A percentile compares a stretch with the other conserved stretches of the same genome.
These are phyloP conservation scores for Mastomys natalensis DNA, from an alignment of 2,113 vertebrate genomes.

Conservation along the genomic window DNA sequence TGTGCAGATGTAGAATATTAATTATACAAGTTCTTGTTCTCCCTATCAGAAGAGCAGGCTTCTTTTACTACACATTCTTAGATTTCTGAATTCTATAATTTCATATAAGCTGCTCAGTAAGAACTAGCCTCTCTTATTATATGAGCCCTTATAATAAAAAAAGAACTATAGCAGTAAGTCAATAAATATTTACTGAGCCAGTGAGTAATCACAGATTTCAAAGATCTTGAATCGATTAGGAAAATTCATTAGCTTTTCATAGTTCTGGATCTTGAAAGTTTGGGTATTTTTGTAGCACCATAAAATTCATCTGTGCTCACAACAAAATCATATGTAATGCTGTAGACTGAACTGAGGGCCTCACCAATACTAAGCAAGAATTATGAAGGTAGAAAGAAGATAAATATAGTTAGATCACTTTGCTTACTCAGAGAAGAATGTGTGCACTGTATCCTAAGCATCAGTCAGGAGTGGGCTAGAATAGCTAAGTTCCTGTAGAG, in stretches of 20 bases:
- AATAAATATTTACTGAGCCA: constrained; percentile 17
- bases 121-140: not conserved
- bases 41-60: not conserved
- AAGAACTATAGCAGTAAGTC: not conserved
- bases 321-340: not conserved
- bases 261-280: not conserved
- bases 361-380: not conserved
- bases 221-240: not conserved
- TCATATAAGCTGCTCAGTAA: not conserved
- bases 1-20: not conserved
- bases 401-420: not conserved
- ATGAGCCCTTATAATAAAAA: not conserved
- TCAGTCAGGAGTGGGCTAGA: not conserved
- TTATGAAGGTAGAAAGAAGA: not conserved
- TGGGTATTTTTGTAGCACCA: not conserved
- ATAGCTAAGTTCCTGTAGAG: not conserved
- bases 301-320: not conserved
- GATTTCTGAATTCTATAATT: not conserved
- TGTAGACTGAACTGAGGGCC: not conserved
- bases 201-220: not conserved
- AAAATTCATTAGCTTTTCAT: not conserved
- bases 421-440: not conserved
- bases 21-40: not conserved
- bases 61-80: not conserved
- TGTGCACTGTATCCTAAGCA: not conserved